phyloP scores from a whole-genome alignment of 1,140 invertebrate species.

The Brachionus paranguensis region DNA sequence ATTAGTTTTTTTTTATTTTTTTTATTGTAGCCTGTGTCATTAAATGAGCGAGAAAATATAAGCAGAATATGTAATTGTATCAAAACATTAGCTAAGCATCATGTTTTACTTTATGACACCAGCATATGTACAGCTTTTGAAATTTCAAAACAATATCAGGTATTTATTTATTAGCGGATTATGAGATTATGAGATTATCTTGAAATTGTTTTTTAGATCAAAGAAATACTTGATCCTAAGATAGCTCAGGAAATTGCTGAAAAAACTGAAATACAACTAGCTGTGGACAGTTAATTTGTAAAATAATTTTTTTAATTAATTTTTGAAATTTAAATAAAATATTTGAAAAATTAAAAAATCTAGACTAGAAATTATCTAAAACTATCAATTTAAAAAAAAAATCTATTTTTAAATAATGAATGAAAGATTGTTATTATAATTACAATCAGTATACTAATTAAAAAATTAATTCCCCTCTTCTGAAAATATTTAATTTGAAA shows the following conservation, averaged over 20 bases:
- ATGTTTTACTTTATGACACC: slow-evolving; percentile 83
- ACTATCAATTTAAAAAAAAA: too few species aligned
- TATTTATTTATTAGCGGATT: not conserved
- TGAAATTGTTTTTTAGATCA: not conserved
- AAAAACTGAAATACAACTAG: slow-evolving; percentile 31
- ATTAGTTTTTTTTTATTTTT: not conserved
- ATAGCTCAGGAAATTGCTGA: slow-evolving; percentile 16
- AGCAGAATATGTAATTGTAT: slow-evolving; percentile 82
- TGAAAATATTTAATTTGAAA: too few species aligned
- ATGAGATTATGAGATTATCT: too few species aligned
- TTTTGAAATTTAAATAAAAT: not conserved
- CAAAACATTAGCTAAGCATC: slow-evolving; percentile 70
- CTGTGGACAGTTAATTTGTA: not conserved
- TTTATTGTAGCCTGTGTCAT: slow-evolving; percentile 3
- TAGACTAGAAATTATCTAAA: too few species aligned
- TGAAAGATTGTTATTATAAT: too few species aligned
- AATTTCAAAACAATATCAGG: slow-evolving; percentile 72
- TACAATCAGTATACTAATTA: too few species aligned
- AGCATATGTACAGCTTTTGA: slow-evolving; percentile 85
- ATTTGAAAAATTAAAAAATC: not conserved
- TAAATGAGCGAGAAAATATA: slow-evolving; percentile 70
- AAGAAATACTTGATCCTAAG: slow-evolving; percentile 23
- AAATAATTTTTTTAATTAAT: not conserved
- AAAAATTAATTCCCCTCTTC: too few species aligned
- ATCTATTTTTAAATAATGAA: too few species aligned